Conservation (phyloP, 2,113 vertebrate genomes). For the Rhinichthys klamathensis region DNA sequence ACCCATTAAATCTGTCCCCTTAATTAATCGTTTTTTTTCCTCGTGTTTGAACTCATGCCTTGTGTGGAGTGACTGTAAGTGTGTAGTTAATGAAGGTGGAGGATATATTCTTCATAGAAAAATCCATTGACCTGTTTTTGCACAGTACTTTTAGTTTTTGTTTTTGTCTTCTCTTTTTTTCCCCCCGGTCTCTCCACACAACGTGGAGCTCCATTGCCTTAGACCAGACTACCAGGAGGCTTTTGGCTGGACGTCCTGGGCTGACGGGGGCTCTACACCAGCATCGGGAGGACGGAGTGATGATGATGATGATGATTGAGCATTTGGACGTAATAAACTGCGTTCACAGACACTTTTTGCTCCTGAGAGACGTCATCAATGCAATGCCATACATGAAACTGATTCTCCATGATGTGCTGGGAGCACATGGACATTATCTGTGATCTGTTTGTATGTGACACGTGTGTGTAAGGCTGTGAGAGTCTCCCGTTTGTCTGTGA, state of each 20-base stretch:
- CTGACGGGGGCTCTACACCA: conserved; percentile 50
- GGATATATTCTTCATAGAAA: conserved; percentile 8
- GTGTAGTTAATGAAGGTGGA: conserved; percentile 26
- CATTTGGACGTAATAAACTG: conserved; percentile 3
- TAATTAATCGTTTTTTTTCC: conserved; percentile 2
- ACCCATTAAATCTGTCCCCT: conserved; percentile 11
- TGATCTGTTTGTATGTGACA: conserved; percentile 15
- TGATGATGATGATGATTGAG: not conserved
- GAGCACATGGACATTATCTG: conserved; percentile 35
- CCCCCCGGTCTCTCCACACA: not conserved
- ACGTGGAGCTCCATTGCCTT: conserved; percentile 40
- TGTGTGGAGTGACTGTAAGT: conserved; percentile 73
- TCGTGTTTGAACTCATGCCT: conserved; percentile 42
- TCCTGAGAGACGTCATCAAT: conserved; percentile 24
- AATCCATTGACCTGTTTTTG: conserved; percentile 12
- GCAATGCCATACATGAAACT: conserved; percentile 25
- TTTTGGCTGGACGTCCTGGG: conserved; percentile 45
- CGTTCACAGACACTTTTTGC: not conserved
- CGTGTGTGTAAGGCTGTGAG: conserved; percentile 37
- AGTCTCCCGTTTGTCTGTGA: conserved; percentile 48
- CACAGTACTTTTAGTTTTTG: conserved; percentile 23
- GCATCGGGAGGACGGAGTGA: conserved; percentile 33
- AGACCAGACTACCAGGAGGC: conserved; percentile 41
- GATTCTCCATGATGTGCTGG: conserved; percentile 40
- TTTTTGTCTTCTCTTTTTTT: conserved; percentile 1